Conservation (phyloP, 2,888 invertebrate species). For the Plebejus melissa region DNA sequence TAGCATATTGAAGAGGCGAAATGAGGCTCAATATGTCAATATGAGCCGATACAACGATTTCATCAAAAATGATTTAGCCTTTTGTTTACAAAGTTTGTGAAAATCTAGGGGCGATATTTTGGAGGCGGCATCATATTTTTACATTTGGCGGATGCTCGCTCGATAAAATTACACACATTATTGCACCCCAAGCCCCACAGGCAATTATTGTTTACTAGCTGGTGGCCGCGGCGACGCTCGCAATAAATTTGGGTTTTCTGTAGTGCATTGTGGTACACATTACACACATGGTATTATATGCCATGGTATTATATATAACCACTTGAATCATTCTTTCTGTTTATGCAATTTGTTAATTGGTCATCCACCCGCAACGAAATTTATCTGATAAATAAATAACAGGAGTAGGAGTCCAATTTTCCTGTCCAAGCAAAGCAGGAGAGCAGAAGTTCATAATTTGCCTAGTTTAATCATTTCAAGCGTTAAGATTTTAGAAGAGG, state of each 20-base stretch:
- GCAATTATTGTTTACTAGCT: conserved; percentile 1
- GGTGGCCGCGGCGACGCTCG: background rate
- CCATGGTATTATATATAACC: too few species aligned
- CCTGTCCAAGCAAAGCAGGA: too few species aligned
- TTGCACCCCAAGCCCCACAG: conserved; percentile 5
- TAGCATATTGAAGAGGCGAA: conserved; percentile 10
- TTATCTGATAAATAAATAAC: too few species aligned
- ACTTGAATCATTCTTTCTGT: too few species aligned
- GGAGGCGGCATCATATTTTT: background rate
- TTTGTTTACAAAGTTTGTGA: background rate
- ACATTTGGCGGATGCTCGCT: background rate
- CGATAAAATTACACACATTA: conserved; percentile 13
- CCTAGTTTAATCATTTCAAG: too few species aligned
- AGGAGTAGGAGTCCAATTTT: too few species aligned
- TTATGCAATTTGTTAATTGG: too few species aligned
- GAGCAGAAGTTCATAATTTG: too few species aligned
- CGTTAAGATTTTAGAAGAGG: too few species aligned
- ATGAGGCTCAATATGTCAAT: background rate
- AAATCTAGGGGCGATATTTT: background rate
- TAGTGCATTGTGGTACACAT: background rate
- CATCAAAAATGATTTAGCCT: background rate
- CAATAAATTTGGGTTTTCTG: background rate
- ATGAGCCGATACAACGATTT: background rate
- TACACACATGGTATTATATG: too few species aligned
- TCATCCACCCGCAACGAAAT: too few species aligned